Base-by-base conservation (phyloP, 2,113 vertebrate species). In the Camelus dromedarius region DNA sequence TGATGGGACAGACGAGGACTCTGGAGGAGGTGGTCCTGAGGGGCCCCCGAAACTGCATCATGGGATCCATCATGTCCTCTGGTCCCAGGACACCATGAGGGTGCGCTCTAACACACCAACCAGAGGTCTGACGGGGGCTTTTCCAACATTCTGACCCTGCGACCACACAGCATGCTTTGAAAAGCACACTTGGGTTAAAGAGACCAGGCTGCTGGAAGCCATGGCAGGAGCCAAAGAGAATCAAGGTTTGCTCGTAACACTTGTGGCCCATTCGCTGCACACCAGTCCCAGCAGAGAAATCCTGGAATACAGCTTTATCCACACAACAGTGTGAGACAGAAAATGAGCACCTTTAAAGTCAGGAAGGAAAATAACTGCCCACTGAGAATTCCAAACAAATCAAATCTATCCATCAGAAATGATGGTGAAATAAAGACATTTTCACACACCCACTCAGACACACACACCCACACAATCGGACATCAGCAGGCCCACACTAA, bases 41-140 rank as follows among this genome's bases (percentile, higher is more conserved):
- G 20, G n/a, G 38, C 4, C 50, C 50, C 20, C 1, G 3, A 14
- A 19, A 75, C 28, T 18, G 12, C 42, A 26, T 8, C 35, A 30
- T 0, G 19, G 42, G 18, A 30, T 2, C 84, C 75, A 26, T 8
- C 19, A n/a, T 2, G 10, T 11, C 52, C 66, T 72, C 6, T 0
- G 32, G 24, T 38, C 19, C 16, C 32, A 7, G 46, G 3, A 24
- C 28, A 3, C 8, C 79, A 35, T 0, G 0, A 35, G 64, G 26
- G 30, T 15, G 35, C 14, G 28, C 22, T 77, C 54, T 6, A 15
- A 24, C 72, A 38, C 8, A 30, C 4, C 20, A 22, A 14, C 50
- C 0, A 3, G 14, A 6, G 42, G 18, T 38, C 18, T 4, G 0
- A 5, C 0, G 10, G 35, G 8, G 32, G 58, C 12, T 26, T 32